These are phyloP conservation scores for Promerops cafer DNA, from an alignment of 2,113 vertebrate genomes.

Conservation along the genomic window DNA sequence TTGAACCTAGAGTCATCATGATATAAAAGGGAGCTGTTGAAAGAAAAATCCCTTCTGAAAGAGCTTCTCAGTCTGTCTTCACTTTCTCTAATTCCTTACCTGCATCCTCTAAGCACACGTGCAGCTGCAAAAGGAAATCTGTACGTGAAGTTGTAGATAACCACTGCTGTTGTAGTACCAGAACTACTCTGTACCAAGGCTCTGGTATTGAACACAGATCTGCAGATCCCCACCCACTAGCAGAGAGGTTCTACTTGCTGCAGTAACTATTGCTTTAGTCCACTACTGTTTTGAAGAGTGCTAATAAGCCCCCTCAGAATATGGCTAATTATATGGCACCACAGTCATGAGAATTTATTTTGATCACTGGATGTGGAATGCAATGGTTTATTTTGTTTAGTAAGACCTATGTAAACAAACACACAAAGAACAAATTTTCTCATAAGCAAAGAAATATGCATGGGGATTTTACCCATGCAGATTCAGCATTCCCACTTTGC, in stretches of 20 bases:
- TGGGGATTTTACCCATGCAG: rapidly evolving
- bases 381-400: neutral
- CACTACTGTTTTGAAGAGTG: neutral
- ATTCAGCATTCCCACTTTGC: neutral
- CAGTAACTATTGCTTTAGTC: neutral
- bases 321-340: neutral
- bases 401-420: neutral
- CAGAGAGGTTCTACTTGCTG: neutral
- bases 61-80: neutral
- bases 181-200: neutral
- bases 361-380: neutral
- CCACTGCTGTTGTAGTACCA: neutral
- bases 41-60: neutral
- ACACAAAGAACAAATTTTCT: neutral
- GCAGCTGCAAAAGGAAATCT: neutral
- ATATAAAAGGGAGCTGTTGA: neutral
- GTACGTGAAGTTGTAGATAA: neutral
- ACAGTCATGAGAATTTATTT: neutral
- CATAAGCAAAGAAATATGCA: neutral
- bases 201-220: neutral
- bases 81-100: neutral
- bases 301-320: neutral
- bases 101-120: neutral
- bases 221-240: neutral
- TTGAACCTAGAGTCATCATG: neutral